Evolutionary conservation across 23 tunicate genomes (phyloP).

Genomic region (Trididemnum nubilum): DNA sequence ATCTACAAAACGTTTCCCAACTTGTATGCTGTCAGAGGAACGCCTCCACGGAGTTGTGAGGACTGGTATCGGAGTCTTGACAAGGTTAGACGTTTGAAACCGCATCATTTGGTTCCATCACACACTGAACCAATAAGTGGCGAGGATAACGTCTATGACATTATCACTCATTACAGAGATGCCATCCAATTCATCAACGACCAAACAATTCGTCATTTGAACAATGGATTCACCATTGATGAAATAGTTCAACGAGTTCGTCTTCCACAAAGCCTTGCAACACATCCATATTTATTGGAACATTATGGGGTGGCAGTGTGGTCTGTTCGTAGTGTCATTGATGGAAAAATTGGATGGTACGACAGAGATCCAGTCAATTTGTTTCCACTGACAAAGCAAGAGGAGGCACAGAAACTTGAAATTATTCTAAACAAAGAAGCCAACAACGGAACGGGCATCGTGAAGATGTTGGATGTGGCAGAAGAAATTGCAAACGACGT

Average conservation of each 20-base stretch:
- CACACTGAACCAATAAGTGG: constrained; percentile 79
- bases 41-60: constrained; percentile 47
- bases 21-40: constrained; percentile 84
- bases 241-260: constrained; percentile 69
- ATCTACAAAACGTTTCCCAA: constrained; percentile 87
- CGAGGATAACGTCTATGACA: constrained; percentile 45
- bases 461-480: constrained; percentile 53
- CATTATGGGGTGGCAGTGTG: constrained; percentile 79
- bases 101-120: constrained; percentile 67
- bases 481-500: not conserved
- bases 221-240: constrained; percentile 37
- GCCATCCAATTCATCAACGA: constrained; percentile 85
- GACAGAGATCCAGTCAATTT: constrained; percentile 67
- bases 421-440: constrained; percentile 11
- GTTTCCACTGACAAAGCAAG: constrained; percentile 44
- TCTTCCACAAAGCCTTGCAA: constrained; percentile 58
- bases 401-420: constrained; percentile 24
- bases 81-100: constrained; percentile 41
- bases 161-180: constrained; percentile 65
- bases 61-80: constrained; percentile 69
- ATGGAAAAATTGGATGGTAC: constrained; percentile 67
- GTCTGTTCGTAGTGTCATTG: constrained; percentile 76
- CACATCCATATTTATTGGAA: constrained; percentile 72
- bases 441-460: not conserved
- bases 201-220: constrained; percentile 67